A percentile compares a stretch with the other conserved stretches of the same genome.
phyloP scores from a whole-genome alignment of 2,113 vertebrate species.

The Nesospiza acunhae region DNA sequence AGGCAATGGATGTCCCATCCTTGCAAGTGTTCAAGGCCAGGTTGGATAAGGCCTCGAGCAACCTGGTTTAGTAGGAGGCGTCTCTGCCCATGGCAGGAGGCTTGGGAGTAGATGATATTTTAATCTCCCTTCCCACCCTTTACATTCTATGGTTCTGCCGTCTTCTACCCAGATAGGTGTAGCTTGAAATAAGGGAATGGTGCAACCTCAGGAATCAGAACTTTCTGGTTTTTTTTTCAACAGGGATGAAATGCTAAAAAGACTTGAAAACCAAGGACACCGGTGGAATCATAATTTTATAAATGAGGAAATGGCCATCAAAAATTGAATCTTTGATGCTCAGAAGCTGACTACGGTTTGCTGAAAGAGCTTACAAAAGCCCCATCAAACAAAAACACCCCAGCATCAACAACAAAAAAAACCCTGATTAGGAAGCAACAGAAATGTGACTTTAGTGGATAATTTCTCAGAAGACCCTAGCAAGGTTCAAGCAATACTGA shows the following conservation, averaged over 20 bases:
- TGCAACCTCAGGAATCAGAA: background rate
- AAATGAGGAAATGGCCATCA: background rate
- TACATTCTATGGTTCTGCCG: background rate
- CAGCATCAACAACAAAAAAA: background rate
- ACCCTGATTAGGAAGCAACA: accelerated
- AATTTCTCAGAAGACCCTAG: background rate
- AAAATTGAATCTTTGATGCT: background rate
- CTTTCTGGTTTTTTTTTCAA: background rate
- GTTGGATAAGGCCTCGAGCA: background rate
- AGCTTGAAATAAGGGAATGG: background rate
- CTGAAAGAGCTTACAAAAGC: background rate
- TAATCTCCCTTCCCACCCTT: background rate
- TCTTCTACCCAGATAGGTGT: background rate
- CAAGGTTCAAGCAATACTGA: background rate
- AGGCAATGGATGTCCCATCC: accelerated
- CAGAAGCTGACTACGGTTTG: background rate
- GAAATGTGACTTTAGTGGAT: accelerated
- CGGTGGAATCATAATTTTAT: background rate
- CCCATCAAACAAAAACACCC: background rate
- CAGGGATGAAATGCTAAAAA: background rate
- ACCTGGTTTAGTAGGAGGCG: background rate
- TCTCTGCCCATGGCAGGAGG: too few species aligned
- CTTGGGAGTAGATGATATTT: background rate
- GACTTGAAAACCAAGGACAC: background rate
- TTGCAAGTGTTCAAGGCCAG: background rate